Evolutionary conservation across 2,888 invertebrate species (phyloP).

Genomic region (Apomyelois bistriatella): DNA sequence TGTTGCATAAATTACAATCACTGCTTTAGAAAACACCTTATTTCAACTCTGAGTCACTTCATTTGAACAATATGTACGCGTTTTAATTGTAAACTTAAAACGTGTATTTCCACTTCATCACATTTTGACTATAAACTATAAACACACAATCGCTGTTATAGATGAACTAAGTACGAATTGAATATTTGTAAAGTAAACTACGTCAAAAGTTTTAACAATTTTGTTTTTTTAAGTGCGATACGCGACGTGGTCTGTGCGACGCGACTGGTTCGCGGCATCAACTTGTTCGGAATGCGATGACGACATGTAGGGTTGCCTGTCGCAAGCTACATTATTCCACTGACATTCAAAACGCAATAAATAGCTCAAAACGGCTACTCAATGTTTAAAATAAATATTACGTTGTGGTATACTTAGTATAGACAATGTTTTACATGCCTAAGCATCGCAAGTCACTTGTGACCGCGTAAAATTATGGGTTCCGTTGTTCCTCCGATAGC

Average conservation of each 20-base stretch:
- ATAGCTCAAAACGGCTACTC: neutral
- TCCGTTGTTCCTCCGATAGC: no score
- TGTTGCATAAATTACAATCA: slow-evolving; percentile 40
- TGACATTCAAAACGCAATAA: neutral
- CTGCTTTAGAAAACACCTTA: slow-evolving; percentile 53
- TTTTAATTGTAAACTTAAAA: slow-evolving; percentile 36
- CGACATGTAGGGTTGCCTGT: slow-evolving; percentile 8
- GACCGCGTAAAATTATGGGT: no score
- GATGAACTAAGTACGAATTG: neutral
- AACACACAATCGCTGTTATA: slow-evolving; percentile 7
- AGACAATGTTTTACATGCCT: no score
- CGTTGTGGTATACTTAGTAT: no score
- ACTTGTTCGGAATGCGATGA: slow-evolving; percentile 42
- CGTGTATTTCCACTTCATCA: slow-evolving; percentile 33
- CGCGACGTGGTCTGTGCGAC: slow-evolving; percentile 35
- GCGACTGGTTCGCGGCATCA: slow-evolving; percentile 50
- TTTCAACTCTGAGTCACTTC: slow-evolving; percentile 63
- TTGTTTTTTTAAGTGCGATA: slow-evolving; percentile 36
- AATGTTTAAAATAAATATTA: no score
- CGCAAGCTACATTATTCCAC: neutral
- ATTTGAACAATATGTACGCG: slow-evolving; percentile 39
- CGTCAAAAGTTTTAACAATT: slow-evolving; percentile 43
- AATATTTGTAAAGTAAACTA: slow-evolving; percentile 14
- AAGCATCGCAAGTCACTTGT: no score
- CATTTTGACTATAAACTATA: slow-evolving; percentile 26